Evolutionary conservation across 2,797 vertebrate species (phyloP), one percentile per base, ranked within the genome.

Genomic region (Helarctos malayanus): DNA sequence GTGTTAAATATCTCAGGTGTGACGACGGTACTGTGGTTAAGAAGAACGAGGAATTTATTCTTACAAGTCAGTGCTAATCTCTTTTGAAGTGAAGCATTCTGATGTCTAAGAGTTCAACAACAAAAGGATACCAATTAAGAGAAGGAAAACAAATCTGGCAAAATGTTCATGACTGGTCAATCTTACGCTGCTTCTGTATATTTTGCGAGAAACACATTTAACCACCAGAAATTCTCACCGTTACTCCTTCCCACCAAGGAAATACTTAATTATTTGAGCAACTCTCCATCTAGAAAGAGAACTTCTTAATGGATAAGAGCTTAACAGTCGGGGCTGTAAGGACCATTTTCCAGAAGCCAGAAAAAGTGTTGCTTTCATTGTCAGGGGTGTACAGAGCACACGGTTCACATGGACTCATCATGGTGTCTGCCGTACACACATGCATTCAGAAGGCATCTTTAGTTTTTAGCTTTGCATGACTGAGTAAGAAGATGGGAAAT

Each of bases 141-240:
- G 49, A 52, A 68, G 57, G 56, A 61, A 84, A 76, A 25, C 49
- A 69, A 79, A 61, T 19, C 38, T 41, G 52, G 45, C 79, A 59
- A 86, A 81, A 69, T 0, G 56, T 4, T 57, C 19, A 68, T 68
- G 52, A 19, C 47, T 35, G 56, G 7, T 75, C 49, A 35, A 54
- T 63, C 35, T 75, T 35, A 47, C 75, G 65, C 10, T 0, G 35
- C 38, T 73, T 86, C 81, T 7, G 25, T 6, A 1, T 32, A 47
- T 38, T 47, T 85, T 80, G 10, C 69, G 75, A 76, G n/a, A 93
- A 93, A 80, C 29, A 18, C 32, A 38, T 38, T 78, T 41, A 91
- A 13, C 52, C 65, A 27, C 47, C 45, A 94, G 71, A 88, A 92
- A 89, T 75, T 35, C 65, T 69, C 47, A 19, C n/a, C 1, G 3